Conservation (phyloP, 2,113 vertebrate genomes). For the Phasianus colchicus region DNA sequence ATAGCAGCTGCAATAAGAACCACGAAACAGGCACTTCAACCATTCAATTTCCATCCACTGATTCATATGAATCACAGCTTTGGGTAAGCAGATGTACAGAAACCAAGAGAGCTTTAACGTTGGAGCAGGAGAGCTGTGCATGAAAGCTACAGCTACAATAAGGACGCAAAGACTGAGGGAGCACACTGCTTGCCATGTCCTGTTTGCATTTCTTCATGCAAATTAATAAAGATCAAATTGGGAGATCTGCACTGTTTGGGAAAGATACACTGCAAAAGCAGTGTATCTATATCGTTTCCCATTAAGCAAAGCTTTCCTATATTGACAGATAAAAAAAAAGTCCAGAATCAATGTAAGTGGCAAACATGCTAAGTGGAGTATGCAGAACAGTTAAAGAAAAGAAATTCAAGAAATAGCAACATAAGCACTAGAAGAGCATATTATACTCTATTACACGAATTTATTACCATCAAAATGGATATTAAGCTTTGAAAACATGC, state of each 20-base stretch:
- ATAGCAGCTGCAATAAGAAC: neutral
- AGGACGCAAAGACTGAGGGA: neutral
- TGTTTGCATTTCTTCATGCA: neutral
- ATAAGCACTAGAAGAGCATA: neutral
- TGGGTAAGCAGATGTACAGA: neutral
- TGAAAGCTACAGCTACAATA: neutral
- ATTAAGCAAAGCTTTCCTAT: neutral
- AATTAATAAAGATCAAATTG: neutral
- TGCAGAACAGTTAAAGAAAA: neutral
- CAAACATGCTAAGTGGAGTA: neutral
- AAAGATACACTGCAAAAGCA: neutral
- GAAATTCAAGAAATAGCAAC: neutral
- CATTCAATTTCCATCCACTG: neutral
- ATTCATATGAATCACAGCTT: neutral
- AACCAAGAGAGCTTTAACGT: neutral
- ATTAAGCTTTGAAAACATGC: neutral
- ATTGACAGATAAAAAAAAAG: neutral
- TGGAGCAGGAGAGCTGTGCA: neutral
- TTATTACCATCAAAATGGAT: neutral
- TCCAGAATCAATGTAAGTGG: neutral
- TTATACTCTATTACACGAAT: neutral
- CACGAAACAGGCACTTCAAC: neutral
- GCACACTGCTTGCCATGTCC: neutral
- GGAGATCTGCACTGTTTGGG: neutral
- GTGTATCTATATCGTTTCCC: neutral